phyloP scores from a whole-genome alignment of 2,888 invertebrate species.

The Anthoptus insignis region DNA sequence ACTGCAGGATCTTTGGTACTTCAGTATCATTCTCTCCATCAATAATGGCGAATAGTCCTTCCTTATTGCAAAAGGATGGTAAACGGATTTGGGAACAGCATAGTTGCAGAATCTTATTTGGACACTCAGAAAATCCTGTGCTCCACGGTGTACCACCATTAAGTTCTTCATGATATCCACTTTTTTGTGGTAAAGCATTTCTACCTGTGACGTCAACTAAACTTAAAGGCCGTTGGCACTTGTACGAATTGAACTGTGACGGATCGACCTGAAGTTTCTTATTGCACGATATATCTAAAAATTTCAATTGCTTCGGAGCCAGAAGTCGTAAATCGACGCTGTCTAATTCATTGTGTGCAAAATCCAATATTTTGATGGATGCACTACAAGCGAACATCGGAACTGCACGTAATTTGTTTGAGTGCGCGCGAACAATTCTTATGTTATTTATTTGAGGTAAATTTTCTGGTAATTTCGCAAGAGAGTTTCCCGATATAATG shows the following conservation, averaged over 20 bases:
- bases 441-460: constrained; percentile 91
- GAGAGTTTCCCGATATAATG: constrained; percentile 93
- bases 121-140: constrained; percentile 95
- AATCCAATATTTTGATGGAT: constrained; percentile 92
- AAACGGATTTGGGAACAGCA: constrained; percentile 93
- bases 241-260: constrained; percentile 92
- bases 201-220: constrained; percentile 95
- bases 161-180: constrained; percentile 85
- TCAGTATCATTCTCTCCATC: constrained; percentile 92
- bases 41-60: constrained; percentile 94
- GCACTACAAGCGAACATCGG: constrained; percentile 92
- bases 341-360: constrained; percentile 95
- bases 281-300: constrained; percentile 95
- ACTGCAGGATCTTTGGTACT: constrained; percentile 90
- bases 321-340: constrained; percentile 92
- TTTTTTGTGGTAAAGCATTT: constrained; percentile 87
- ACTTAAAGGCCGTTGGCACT: constrained; percentile 93
- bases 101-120: constrained; percentile 91
- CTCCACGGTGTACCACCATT: constrained; percentile 90
- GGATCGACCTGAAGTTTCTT: constrained; percentile 94
- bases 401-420: constrained; percentile 91
- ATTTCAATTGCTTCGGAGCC: constrained; percentile 94
- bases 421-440: constrained; percentile 92
- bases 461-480: constrained; percentile 92
- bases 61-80: constrained; percentile 92